Evolutionary conservation across 2,888 invertebrate genomes (phyloP).

Genomic region (Octodonta nipae): DNA sequence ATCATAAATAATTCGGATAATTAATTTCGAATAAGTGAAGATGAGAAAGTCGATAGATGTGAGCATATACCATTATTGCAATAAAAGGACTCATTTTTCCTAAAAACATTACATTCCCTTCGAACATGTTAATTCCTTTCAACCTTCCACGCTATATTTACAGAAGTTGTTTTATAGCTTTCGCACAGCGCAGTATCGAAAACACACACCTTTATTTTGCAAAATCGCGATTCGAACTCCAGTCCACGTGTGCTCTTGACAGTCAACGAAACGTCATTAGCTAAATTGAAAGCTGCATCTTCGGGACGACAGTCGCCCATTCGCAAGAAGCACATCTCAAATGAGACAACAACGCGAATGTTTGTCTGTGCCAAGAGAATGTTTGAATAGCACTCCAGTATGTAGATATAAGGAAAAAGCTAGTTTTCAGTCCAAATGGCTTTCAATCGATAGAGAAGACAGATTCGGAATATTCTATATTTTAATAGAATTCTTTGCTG

Average conservation of each 20-base stretch:
- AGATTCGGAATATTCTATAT: conserved; percentile 14
- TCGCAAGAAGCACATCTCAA: conserved; percentile 11
- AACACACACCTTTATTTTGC: conserved; percentile 13
- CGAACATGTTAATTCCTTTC: too few relatives aligned
- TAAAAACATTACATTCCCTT: too few relatives aligned
- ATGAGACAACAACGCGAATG: conserved; percentile 16
- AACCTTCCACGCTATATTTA: too few relatives aligned
- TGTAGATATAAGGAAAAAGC: conserved; percentile 29
- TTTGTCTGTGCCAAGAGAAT: conserved; percentile 24
- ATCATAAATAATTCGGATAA: too few relatives aligned
- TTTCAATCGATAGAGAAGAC: conserved; percentile 28
- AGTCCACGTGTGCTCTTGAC: conserved; percentile 35
- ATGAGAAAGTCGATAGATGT: too few relatives aligned
- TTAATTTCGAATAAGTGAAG: too few relatives aligned
- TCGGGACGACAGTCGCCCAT: conserved; percentile 29
- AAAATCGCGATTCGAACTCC: conserved; percentile 31
- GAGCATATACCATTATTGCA: too few relatives aligned
- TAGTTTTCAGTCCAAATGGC: conserved; percentile 32
- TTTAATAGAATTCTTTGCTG: conserved; percentile 18
- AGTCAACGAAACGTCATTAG: conserved; percentile 38
- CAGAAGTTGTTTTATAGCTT: too few relatives aligned
- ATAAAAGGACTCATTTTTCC: too few relatives aligned
- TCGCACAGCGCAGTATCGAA: too few relatives aligned
- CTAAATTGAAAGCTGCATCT: conserved; percentile 39
- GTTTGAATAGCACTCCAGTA: conserved; percentile 38